Evolutionary conservation across 1,140 invertebrate species (phyloP), one percentile per base, ranked within the genome.

Genomic region (Lasioglossum albipes): DNA sequence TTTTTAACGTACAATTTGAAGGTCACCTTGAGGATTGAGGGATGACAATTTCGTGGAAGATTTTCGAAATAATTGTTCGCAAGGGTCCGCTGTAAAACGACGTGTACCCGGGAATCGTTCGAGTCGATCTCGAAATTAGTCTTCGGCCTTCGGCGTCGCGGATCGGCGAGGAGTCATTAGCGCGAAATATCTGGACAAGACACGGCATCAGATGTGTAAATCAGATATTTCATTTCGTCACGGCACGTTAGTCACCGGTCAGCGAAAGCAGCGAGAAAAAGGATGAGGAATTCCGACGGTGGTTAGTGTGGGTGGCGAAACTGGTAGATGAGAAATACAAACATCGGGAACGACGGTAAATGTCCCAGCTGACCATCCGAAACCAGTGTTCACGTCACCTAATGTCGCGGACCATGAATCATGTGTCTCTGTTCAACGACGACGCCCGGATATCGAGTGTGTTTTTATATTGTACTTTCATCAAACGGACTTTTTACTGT

Each of bases 241-340:
- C 81, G 74, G 70, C 73, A 62, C 81, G 77, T 86, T 82, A 82
- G 83, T 86, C 83, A 81, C 79, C 83, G 72, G 65, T 54, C 68
- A 64, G 45, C 41, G 54, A 75, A 54, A 76, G 59, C 36, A 6
- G 64, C 16, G 73, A 67, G 45, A 65, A 69, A 75, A 64, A 82
- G 70, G 16, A 65, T 4, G 49, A 61, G 64, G 70, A 76, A 83
- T 64, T 66, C 61, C 52, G 42, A 68, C 61, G 66, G 61, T 31
- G 36, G 22, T 12, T 54, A 77, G 76, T 80, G 90, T 91, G 91
- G 89, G 90, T 90, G 89, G 84, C 90, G 73, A 83, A 91, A 88
- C 87, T 91, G 86, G 91, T 89, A 90, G 90, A 93, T 90, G 91
- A 91, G 89, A 93, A 92, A 89, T 89, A 90, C 89, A 93, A 93